phyloP scores from a whole-genome alignment of 2,888 invertebrate species.

The Andrena trimmerana region DNA sequence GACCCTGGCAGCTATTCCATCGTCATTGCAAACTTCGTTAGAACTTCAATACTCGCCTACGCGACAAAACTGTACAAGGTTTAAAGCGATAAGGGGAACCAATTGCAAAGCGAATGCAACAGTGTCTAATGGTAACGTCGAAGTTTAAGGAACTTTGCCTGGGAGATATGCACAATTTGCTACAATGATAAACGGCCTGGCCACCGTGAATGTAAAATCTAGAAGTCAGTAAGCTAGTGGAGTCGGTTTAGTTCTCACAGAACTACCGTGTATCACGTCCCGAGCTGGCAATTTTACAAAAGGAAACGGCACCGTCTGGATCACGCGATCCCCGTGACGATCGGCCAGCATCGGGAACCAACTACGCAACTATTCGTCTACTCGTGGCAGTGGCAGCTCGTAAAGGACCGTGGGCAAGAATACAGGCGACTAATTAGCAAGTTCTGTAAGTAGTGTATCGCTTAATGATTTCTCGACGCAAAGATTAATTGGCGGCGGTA shows the following conservation, averaged over 20 bases:
- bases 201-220: neutral
- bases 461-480: conserved; percentile 1
- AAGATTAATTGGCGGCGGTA: conserved; percentile 2
- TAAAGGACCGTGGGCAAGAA: conserved; percentile 1
- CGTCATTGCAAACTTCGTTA: too few relatives aligned
- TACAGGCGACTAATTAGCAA: conserved; percentile 27
- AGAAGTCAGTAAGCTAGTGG: too few relatives aligned
- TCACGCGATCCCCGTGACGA: conserved; percentile 29
- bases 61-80: neutral
- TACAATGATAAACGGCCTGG: neutral
- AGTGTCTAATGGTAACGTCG: neutral
- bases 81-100: conserved; percentile 30
- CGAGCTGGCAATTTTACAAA: neutral
- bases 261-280: neutral
- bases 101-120: neutral
- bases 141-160: neutral
- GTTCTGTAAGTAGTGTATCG: conserved; percentile 7
- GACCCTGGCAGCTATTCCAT: neutral
- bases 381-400: neutral
- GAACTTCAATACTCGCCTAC: conserved; percentile 17
- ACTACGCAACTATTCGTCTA: conserved; percentile 10
- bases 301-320: conserved; percentile 1
- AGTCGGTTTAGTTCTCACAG: neutral
- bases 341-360: conserved; percentile 14
- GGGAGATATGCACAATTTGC: conserved; percentile 9